Conservation (phyloP, 1,140 invertebrate genomes). For the Drosophila quadrilineata region DNA sequence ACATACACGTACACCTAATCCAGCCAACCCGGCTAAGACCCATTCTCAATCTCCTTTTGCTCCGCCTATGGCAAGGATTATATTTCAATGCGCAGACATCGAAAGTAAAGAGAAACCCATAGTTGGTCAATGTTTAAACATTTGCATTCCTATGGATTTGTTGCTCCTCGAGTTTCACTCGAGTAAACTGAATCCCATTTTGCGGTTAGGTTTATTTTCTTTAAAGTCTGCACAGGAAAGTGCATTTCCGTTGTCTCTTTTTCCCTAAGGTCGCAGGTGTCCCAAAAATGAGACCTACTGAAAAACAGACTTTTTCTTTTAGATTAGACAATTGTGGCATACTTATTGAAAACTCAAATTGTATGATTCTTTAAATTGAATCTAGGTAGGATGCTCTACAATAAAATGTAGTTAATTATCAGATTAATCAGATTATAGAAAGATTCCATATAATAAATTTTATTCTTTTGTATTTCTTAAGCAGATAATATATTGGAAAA, state of each 20-base stretch:
- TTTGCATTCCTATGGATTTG: conserved; percentile 70
- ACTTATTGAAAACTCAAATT: background rate
- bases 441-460: too few species aligned
- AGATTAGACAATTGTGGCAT: background rate
- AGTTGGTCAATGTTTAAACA: conserved; percentile 13
- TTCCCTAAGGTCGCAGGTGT: conserved; percentile 31
- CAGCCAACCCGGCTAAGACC: background rate
- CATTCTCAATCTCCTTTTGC: too few species aligned
- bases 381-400: background rate
- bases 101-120: background rate
- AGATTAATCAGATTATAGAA: too few species aligned
- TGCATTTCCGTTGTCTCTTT: conserved; percentile 55
- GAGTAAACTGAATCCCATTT: conserved; percentile 55
- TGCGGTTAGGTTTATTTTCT: conserved; percentile 28
- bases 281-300: background rate
- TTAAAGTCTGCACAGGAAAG: conserved; percentile 33
- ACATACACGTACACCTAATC: background rate
- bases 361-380: background rate
- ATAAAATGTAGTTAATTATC: too few species aligned
- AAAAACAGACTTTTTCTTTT: background rate
- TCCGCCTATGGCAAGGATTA: conserved; percentile 41
- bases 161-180: conserved; percentile 52
- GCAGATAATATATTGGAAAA: too few species aligned
- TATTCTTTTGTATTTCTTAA: too few species aligned
- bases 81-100: conserved; percentile 26